phyloP scores from a whole-genome alignment of 2,888 invertebrate species.

The Luffia ferchaultella region DNA sequence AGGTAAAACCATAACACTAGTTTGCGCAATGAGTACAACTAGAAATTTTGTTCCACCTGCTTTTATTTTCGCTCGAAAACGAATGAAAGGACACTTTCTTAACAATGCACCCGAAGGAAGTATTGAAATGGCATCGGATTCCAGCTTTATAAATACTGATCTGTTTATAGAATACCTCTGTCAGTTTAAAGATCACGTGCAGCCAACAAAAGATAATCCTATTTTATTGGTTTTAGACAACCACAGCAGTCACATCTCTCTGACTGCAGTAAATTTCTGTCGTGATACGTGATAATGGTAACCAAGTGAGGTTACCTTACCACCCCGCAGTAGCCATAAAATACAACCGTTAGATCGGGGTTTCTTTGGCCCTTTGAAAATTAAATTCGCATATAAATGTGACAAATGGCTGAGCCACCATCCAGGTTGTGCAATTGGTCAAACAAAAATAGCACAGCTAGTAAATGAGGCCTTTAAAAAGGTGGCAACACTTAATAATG shows the following conservation, averaged over 20 bases:
- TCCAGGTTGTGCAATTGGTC: conserved; percentile 5
- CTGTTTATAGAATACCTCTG: conserved; percentile 19
- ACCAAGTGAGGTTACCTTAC: conserved; percentile 4
- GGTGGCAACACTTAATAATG: background rate
- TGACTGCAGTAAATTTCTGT: conserved; percentile 8
- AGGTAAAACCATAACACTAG: conserved; percentile 16
- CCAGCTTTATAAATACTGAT: conserved; percentile 21
- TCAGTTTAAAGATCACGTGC: conserved; percentile 18
- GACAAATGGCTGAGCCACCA: conserved; percentile 7
- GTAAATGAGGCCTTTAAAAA: conserved; percentile 1
- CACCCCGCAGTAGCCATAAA: conserved; percentile 8
- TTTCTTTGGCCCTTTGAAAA: conserved; percentile 5
- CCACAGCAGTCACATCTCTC: conserved; percentile 12
- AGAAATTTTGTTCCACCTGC: conserved; percentile 21
- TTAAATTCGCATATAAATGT: no score
- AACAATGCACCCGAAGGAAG: conserved; percentile 19
- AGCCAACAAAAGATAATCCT: conserved; percentile 15
- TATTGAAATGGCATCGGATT: conserved; percentile 16
- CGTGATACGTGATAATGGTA: conserved; percentile 6
- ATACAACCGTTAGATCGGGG: conserved; percentile 6
- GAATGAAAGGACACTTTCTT: conserved; percentile 15
- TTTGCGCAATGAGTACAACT: conserved; percentile 18
- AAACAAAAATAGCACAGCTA: conserved; percentile 5
- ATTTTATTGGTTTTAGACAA: conserved; percentile 18
- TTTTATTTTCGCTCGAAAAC: conserved; percentile 20